phyloP scores from a whole-genome alignment of 2,888 invertebrate species.

The Capitulum mitella region DNA sequence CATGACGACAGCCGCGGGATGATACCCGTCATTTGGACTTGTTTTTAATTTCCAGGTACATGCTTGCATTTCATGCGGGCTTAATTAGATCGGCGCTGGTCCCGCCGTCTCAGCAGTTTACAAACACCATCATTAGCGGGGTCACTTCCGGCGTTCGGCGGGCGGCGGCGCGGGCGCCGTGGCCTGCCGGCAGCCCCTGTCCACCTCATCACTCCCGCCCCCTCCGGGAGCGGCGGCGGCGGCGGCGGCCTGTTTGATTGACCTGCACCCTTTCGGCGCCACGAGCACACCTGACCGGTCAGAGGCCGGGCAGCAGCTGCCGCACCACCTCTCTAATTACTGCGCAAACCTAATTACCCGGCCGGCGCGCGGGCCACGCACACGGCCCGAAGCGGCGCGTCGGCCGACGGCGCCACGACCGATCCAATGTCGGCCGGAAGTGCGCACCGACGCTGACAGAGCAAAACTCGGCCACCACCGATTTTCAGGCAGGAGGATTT shows the following conservation, averaged over 20 bases:
- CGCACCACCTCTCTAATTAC: background rate
- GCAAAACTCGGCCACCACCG: too few species aligned
- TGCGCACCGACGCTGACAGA: too few species aligned
- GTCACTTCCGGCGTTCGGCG: background rate
- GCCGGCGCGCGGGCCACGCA: background rate
- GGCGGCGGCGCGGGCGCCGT: too few species aligned
- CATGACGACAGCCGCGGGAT: background rate
- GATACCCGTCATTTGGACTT: background rate
- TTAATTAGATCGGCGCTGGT: background rate
- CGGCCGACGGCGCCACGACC: too few species aligned
- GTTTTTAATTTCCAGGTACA: background rate
- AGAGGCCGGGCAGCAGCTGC: background rate
- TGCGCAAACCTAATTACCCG: background rate
- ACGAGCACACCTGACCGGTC: background rate
- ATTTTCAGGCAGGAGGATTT: too few species aligned
- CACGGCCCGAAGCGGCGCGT: too few species aligned
- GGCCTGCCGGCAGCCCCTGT: background rate
- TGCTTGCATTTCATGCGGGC: background rate
- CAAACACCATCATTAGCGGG: conserved; percentile 8
- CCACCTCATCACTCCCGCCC: background rate
- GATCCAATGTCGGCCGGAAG: too few species aligned
- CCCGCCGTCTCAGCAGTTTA: background rate
- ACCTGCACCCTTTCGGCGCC: background rate
- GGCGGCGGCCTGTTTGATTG: conserved; percentile 7
- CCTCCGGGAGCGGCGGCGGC: conserved; percentile 1